Conservation (phyloP, 1,140 invertebrate species). For the Lanistes nyassanus region DNA sequence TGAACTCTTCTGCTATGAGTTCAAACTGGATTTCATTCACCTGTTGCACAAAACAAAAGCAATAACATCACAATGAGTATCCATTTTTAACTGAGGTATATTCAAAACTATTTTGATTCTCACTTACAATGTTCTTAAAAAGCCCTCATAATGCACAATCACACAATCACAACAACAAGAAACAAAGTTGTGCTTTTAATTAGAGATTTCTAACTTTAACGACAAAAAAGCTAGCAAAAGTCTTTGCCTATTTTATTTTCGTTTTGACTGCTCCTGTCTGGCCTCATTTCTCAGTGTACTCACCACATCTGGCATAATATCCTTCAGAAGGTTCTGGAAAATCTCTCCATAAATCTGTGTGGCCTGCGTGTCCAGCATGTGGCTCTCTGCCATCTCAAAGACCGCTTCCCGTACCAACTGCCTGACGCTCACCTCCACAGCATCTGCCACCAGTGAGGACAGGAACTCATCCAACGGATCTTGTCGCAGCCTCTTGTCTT, state of each 20-base stretch:
- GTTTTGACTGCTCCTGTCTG: too few species aligned
- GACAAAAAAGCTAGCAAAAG: too few species aligned
- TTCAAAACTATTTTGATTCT: neutral
- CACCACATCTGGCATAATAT: constrained; percentile 45
- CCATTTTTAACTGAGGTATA: neutral
- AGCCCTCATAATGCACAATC: too few species aligned
- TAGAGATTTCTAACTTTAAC: too few species aligned
- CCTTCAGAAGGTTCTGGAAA: constrained; percentile 42
- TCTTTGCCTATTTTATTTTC: too few species aligned
- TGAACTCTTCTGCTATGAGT: constrained; percentile 46
- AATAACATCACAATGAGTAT: neutral
- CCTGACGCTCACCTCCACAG: constrained; percentile 30
- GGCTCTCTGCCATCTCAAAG: constrained; percentile 42
- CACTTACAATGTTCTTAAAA: too few species aligned
- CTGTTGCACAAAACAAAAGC: constrained; percentile 28
- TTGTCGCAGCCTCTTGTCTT: constrained; percentile 19
- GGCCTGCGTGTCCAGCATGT: constrained; percentile 33
- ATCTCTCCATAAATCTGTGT: constrained; percentile 42
- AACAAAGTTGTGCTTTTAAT: too few species aligned
- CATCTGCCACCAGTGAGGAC: constrained; percentile 36
- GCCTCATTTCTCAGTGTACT: too few species aligned
- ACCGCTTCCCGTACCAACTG: constrained; percentile 49
- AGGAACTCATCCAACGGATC: constrained; percentile 44
- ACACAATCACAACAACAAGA: too few species aligned
- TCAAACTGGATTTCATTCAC: constrained; percentile 51